Base-by-base conservation (phyloP, 2,113 vertebrate genomes). In the Pterocles gutturalis region DNA sequence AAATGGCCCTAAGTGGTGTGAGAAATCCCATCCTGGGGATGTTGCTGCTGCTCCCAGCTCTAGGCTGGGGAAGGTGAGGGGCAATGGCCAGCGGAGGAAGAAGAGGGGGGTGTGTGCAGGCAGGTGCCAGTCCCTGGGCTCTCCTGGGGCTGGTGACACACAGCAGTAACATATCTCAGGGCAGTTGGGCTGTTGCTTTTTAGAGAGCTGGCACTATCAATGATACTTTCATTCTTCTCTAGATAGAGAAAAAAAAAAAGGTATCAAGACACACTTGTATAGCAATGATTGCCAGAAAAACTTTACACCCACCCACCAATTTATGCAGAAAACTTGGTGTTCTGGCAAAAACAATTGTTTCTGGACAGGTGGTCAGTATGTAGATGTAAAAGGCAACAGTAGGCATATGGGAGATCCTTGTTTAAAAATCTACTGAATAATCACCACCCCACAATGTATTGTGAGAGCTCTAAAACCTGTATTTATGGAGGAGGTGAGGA, bases 51-150 rank as follows among this genome's bases (percentile, higher is more conserved):
- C 75, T 91, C 48, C 26, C 6, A 48, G 38, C 54, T 70, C 19
- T 54, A 64, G 45, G 26, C 34, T 11, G 14, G 46, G 58, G 8
- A 26, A 67, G 46, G 25, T 29, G n/a, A 38, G 15, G 15, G 41
- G 15, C 0, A 0, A 48, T 31, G 33, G 61, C 19, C 31, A 24
- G 16, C 2, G 0, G 33, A 49, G 21, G 24, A 45, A 31, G 24
- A 45, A 31, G n/a, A 17, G 15, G 8, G 7, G 28, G 1, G 2
- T 18, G 1, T 5, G 4, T 34, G 15, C 21, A 31, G 38, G 46
- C 43, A 61, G 31, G 28, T 55, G 20, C 26, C 9, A 3, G 16
- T 53, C 9, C 28, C 17, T 25, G 43, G 51, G n/a, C 45, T 84
- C n/a, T 57, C 29, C 45, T n/a, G 34, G 16, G 20, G 10, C 80